phyloP scores from a whole-genome alignment of 2,797 vertebrate species.

The Mormyrus hasselquistii region DNA sequence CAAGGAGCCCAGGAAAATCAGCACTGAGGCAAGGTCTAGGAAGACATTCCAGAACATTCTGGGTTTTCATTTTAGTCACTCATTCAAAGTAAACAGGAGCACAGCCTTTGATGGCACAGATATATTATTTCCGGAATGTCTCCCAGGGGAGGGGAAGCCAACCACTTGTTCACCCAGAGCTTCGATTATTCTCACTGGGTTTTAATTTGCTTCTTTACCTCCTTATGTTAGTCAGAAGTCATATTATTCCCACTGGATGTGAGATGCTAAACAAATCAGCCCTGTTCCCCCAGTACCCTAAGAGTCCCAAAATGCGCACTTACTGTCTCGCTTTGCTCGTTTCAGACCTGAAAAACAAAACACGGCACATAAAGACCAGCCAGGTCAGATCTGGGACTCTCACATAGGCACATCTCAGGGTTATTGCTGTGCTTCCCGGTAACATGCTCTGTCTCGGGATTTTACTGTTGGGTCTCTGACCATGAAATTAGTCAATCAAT shows the following conservation, averaged over 20 bases:
- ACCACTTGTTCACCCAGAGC: background rate
- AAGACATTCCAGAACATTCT: background rate
- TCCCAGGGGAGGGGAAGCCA: background rate
- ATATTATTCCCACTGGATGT: background rate
- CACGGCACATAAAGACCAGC: constrained; percentile 38
- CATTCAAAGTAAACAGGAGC: background rate
- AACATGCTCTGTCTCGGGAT: background rate
- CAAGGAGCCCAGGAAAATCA: background rate
- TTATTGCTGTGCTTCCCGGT: background rate
- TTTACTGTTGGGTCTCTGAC: background rate
- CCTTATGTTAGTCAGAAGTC: background rate
- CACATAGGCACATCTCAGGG: background rate
- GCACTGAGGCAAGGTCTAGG: background rate
- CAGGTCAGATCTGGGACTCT: background rate
- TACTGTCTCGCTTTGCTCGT: constrained; percentile 22
- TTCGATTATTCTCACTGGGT: background rate
- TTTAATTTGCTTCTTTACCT: background rate
- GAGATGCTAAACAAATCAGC: background rate
- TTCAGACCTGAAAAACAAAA: constrained; percentile 41
- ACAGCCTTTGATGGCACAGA: background rate
- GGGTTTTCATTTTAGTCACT: background rate
- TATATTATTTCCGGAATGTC: background rate
- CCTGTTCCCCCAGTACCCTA: background rate
- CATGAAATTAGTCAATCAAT: background rate
- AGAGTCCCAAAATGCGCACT: constrained; percentile 5